These are phyloP conservation scores for Magallana angulata DNA, from an alignment of 1,140 invertebrate species.

Conservation along the genomic window DNA sequence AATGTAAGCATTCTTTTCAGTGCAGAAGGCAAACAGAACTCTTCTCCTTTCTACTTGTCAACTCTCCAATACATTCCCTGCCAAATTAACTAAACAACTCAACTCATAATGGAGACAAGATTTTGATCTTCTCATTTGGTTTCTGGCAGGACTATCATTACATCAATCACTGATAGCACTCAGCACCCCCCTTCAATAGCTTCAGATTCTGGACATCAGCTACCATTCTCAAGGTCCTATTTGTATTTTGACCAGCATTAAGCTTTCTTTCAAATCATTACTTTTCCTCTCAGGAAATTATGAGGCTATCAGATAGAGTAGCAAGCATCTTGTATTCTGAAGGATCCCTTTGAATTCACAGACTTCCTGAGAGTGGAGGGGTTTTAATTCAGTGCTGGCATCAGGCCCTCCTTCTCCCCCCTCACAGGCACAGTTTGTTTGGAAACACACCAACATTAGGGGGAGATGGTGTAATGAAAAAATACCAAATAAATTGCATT, in stretches of 20 bases:
- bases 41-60: neutral
- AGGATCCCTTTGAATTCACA: constrained; percentile 3
- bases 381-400: constrained; percentile 10
- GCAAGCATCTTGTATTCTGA: neutral
- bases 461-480: constrained; percentile 16
- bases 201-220: neutral
- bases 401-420: neutral
- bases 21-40: neutral
- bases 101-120: constrained; percentile 24
- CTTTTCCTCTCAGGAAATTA: neutral
- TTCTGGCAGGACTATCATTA: constrained; percentile 30
- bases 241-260: no score
- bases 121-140: constrained; percentile 34
- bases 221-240: no score
- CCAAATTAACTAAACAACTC: constrained; percentile 36
- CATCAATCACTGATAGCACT: constrained; percentile 4
- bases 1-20: constrained; percentile 9
- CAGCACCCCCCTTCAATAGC: neutral
- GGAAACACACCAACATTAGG: neutral
- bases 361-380: neutral
- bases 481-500: constrained; percentile 17
- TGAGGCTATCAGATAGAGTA: neutral
- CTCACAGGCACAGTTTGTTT: constrained; percentile 1
- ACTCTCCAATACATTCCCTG: constrained; percentile 30
- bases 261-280: no score